Evolutionary conservation across 2,113 vertebrate genomes (phyloP).

Genomic region (Macrotis lagotis): DNA sequence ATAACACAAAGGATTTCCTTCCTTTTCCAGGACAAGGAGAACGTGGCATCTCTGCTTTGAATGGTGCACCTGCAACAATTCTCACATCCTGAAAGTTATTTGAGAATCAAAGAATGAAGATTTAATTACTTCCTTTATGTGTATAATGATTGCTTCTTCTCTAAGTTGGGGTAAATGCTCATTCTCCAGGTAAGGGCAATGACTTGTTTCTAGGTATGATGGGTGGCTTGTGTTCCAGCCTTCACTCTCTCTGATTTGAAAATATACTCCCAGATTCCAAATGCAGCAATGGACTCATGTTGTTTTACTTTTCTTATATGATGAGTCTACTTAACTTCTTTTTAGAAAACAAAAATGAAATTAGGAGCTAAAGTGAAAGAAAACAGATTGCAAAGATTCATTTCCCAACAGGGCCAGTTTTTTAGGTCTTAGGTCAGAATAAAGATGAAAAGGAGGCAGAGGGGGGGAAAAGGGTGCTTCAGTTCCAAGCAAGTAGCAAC

Average conservation of each 20-base stretch:
- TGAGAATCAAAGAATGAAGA: background rate
- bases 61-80: background rate
- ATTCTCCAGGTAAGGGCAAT: background rate
- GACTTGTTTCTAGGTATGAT: background rate
- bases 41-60: background rate
- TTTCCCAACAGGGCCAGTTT: background rate
- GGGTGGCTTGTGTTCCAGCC: background rate
- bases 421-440: background rate
- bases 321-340: background rate
- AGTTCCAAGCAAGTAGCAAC: background rate
- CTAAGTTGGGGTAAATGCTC: background rate
- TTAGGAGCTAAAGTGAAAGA: background rate
- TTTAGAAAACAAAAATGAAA: background rate
- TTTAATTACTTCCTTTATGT: constrained; percentile 22
- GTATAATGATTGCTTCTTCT: background rate
- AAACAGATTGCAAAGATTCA: background rate
- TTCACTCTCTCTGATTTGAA: background rate
- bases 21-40: background rate
- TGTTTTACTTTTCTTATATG: background rate
- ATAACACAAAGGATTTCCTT: background rate
- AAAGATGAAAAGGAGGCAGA: background rate
- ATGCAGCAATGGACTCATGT: background rate
- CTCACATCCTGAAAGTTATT: background rate
- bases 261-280: background rate
- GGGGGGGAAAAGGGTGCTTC: background rate